Percentiles rank a stretch among this genome's conserved stretches.
Conservation (phyloP, 1,140 invertebrate genomes). For the Drosophila serrata region DNA sequence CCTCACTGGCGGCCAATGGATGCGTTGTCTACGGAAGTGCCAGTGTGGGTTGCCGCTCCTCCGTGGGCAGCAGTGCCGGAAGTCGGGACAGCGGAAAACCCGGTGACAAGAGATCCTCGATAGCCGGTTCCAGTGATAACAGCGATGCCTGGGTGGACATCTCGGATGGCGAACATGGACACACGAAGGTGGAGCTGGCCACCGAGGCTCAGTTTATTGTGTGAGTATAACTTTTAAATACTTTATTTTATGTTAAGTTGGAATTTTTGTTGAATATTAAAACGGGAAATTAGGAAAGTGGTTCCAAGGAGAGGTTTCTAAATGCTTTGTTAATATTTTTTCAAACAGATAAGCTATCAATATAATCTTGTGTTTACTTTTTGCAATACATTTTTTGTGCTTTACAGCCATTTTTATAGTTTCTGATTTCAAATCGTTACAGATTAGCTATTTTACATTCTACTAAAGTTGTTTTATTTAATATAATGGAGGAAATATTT, state of each 20-base stretch:
- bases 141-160: slow-evolving; percentile 90
- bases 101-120: slow-evolving; percentile 65
- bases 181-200: slow-evolving; percentile 8
- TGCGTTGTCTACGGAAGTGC: slow-evolving; percentile 86
- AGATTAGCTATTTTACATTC: background rate
- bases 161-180: slow-evolving; percentile 85
- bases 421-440: background rate
- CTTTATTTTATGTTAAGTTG: background rate
- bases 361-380: background rate
- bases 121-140: slow-evolving; percentile 87
- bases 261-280: too few species aligned
- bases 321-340: background rate
- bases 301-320: background rate
- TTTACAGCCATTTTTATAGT: background rate
- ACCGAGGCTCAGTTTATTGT: slow-evolving; percentile 83
- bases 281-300: background rate
- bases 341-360: background rate
- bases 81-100: slow-evolving; percentile 42
- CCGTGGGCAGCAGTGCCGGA: slow-evolving; percentile 44
- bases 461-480: too few species aligned
- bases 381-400: background rate
- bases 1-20: slow-evolving; percentile 59
- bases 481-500: background rate
- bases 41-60: slow-evolving; percentile 63
- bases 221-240: slow-evolving; percentile 70